These are phyloP conservation scores for Penelope pileata DNA, from an alignment of 2,113 vertebrate genomes.

Conservation along the genomic window DNA sequence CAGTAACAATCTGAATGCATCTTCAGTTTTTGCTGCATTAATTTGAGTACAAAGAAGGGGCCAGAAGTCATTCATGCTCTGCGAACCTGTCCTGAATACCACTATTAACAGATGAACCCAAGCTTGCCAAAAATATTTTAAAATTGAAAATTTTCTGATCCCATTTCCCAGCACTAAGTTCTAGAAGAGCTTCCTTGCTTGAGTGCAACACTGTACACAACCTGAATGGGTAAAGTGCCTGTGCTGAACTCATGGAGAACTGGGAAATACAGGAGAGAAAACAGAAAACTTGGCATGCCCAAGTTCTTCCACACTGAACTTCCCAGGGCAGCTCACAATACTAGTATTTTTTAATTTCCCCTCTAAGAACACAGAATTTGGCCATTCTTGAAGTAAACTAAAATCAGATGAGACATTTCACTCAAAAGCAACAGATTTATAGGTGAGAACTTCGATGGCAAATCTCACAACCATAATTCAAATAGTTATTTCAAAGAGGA, in stretches of 20 bases:
- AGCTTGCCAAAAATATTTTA: background rate
- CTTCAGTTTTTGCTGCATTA: background rate
- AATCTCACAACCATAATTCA: background rate
- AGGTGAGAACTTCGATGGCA: background rate
- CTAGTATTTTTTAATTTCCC: background rate
- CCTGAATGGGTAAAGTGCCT: background rate
- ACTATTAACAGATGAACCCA: background rate
- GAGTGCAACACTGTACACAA: background rate
- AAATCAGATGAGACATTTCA: background rate
- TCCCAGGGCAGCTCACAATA: background rate
- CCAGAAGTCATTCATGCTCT: background rate
- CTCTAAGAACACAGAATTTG: background rate
- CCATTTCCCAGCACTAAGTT: background rate
- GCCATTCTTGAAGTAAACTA: background rate
- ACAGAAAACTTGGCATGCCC: background rate
- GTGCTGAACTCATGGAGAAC: background rate
- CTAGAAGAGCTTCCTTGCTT: background rate
- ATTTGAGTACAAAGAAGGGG: background rate
- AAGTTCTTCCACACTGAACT: background rate
- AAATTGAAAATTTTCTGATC: background rate
- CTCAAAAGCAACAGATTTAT: background rate
- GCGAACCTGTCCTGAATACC: background rate
- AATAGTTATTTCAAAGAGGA: background rate
- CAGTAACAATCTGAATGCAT: background rate
- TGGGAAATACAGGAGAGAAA: background rate